Base-by-base conservation (phyloP, 2,888 invertebrate genomes). In the Pinctada fucata region DNA sequence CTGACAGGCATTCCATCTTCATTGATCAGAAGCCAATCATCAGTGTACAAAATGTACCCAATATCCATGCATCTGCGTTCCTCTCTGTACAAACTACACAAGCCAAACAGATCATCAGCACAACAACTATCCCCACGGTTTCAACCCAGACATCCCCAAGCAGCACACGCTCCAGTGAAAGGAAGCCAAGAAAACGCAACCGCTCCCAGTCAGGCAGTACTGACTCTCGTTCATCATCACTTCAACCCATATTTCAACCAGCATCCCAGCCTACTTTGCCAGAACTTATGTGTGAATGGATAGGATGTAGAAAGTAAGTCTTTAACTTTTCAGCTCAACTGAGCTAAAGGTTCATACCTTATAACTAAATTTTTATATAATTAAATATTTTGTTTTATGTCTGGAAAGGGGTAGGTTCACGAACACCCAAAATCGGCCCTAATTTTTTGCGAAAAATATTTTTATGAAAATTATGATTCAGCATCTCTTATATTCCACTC, bases 221-320 rank as follows among this genome's bases (percentile, higher is more conserved):
- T 10, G 84, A 84, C 58, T 83, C 83, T 8, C 79, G 85, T 75
- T 80, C 82, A n/a, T 82, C 84, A 16, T 81, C 82, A 64, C 84
- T 87, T 51, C 58, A 58, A 13, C 58, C 58, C 13, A 13, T 58
- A 6, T 31, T 31, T 31, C 31, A 31, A 31, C 86, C 86, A 50
- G 79, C 83, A 72, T 92, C 87, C 63, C 88, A 82, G 75, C 85
- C 82, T 84, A 88, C 84, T 80, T 89, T 79, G 77, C 89, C 89
- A 86, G 90, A 91, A 77, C 92, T 89, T 93, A 94, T 97, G 75
- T 99, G 99, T 92, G 98, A 98, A 92, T 99, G 99, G 99, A 95
- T 96, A 78, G 97, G 97, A 47, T 99, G 99, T 93, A 95, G 94
- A 88, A 94, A 93, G 94, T 93, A 89, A 91, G 92, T 87, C 49